phyloP scores from a whole-genome alignment of 2,888 invertebrate species.

The Epinotia bilunana region DNA sequence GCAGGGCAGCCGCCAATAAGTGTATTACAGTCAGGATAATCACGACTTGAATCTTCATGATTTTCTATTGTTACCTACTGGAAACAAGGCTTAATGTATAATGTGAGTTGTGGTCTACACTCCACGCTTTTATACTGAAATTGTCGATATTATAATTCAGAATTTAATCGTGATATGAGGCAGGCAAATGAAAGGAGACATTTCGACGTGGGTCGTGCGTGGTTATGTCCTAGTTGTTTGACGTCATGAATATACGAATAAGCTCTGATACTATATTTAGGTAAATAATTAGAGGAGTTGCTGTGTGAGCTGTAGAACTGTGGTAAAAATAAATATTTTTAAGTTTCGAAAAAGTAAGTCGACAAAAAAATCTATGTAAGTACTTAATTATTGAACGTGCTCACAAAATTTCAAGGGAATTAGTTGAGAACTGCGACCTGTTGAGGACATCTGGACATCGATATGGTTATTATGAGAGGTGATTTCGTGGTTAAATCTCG shows the following conservation, averaged over 20 bases:
- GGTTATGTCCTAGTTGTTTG: background rate
- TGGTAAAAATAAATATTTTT: too few relatives aligned
- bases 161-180: background rate
- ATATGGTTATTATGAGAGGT: too few relatives aligned
- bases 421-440: too few relatives aligned
- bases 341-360: too few relatives aligned
- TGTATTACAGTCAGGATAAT: slow-evolving; percentile 1
- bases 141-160: background rate
- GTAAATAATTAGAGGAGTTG: background rate
- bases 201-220: background rate
- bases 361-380: too few relatives aligned
- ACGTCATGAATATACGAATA: background rate
- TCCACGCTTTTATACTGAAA: background rate
- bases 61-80: background rate
- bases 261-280: background rate
- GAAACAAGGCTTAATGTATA: background rate
- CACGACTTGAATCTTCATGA: slow-evolving; percentile 20
- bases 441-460: too few relatives aligned
- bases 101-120: background rate
- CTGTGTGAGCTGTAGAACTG: too few relatives aligned
- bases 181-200: slow-evolving; percentile 1
- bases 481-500: too few relatives aligned
- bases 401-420: too few relatives aligned
- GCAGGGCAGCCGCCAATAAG: slow-evolving; percentile 1
- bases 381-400: too few relatives aligned